Evolutionary conservation across 2,113 vertebrate species (phyloP), one percentile per base, ranked within the genome.

Genomic region (Tetrax tetrax): DNA sequence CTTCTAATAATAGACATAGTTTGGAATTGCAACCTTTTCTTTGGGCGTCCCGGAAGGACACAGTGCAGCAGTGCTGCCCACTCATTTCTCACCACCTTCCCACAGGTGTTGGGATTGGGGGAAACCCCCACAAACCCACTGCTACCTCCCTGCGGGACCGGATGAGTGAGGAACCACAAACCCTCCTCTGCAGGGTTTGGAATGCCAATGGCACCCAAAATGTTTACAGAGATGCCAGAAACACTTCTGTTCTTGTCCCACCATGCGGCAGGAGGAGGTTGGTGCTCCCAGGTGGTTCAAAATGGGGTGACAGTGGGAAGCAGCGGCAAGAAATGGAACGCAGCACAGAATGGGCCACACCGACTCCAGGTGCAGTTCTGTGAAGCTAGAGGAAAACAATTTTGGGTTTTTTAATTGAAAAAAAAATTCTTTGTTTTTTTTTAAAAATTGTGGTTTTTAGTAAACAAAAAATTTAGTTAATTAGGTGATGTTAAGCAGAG

Each of bases 11-110:
- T 2, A 38, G 50, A 7, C 10, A 12, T 2, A 4, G 31, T 1
- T 45, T 29, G 35, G 22, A 29, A n/a, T 23, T 25, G 6, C 14
- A 37, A 4, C 43, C 50, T 51, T 18, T 20, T 18, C 12, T 35
- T 24, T 12, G 13, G 31, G 3, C 1, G 3, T 15, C 2, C 12
- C 0, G 6, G 27, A 35, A 27, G 43, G 64, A 53, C 22, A 6
- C 0, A 6, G 38, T 9, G 24, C 1, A n/a, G 2, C 2, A 1
- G 20, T 7, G 45, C 1, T 43, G 45, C 31, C 38, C 9, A 1
- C 38, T 27, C 25, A 0, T 41, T n/a, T 10, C 54, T 31, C 37
- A 5, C 29, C 43, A 6, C 15, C 10, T 25, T 23, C 23, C 23
- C 24, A 21, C 23, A 9, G 28, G 3, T 13, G 25, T 47, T 6